phyloP scores from a whole-genome alignment of 2,797 vertebrate genomes.

The Cygnus olor region DNA sequence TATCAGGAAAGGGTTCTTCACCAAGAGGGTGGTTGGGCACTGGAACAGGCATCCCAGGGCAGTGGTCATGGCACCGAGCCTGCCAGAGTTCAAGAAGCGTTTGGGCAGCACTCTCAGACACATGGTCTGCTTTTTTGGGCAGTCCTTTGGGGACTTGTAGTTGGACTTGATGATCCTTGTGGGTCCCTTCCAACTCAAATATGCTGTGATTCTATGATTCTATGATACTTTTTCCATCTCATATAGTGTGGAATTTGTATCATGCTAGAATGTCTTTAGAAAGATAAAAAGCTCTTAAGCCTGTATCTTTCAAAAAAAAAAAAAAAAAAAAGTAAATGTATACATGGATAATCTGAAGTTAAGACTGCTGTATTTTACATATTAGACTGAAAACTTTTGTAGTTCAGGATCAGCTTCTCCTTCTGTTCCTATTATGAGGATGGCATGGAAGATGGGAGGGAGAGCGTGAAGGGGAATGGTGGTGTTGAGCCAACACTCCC shows the following conservation, averaged over 20 bases:
- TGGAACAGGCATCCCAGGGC: too few species aligned
- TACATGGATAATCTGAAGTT: not conserved
- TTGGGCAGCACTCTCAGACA: too few species aligned
- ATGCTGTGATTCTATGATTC: too few species aligned
- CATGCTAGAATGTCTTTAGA: not conserved
- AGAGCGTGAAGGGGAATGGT: not conserved
- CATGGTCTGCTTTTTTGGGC: too few species aligned
- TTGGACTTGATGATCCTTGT: too few species aligned
- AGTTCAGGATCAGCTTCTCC: not conserved
- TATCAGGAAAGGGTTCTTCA: too few species aligned
- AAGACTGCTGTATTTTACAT: not conserved
- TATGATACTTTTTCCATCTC: not conserved
- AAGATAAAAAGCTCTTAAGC: not conserved
- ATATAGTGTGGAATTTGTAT: not conserved
- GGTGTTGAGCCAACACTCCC: not conserved
- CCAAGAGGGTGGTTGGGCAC: too few species aligned
- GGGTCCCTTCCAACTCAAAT: too few species aligned
- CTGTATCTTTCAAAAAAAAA: not conserved
- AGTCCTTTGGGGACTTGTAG: too few species aligned
- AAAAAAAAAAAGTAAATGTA: not conserved
- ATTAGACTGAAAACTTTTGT: not conserved
- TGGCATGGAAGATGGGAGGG: not conserved
- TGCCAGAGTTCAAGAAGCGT: too few species aligned
- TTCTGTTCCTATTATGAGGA: not conserved
- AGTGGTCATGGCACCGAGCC: too few species aligned